These are phyloP conservation scores for Enteromius afrohamiltoni DNA, from an alignment of 2,797 vertebrate genomes.

Conservation along the genomic window DNA sequence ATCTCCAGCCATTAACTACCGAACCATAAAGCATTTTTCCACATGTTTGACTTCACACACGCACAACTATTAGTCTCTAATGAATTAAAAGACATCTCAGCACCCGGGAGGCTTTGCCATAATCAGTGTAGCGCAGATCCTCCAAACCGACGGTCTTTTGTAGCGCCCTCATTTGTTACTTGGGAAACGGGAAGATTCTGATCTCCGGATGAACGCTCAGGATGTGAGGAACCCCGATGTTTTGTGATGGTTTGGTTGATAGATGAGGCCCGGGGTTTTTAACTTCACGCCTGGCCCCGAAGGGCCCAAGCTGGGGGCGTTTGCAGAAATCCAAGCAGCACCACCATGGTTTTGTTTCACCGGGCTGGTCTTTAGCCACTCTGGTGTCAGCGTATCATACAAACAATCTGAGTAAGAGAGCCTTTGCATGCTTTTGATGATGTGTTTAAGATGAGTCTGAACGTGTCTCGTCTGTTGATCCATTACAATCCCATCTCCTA, in stretches of 20 bases:
- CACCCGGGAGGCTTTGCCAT: slow-evolving; percentile 36
- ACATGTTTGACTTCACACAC: slow-evolving; percentile 49
- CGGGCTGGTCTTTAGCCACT: slow-evolving; percentile 59
- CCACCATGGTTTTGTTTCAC: slow-evolving; percentile 77
- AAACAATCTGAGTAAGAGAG: slow-evolving; percentile 67
- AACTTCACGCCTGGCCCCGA: slow-evolving; percentile 69
- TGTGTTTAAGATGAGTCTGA: slow-evolving; percentile 69
- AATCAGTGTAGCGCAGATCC: slow-evolving; percentile 48
- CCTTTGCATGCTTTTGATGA: slow-evolving; percentile 67
- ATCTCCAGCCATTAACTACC: slow-evolving; percentile 39
- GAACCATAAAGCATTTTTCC: slow-evolving; percentile 51
- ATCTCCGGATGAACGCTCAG: slow-evolving; percentile 71
- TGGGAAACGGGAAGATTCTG: slow-evolving; percentile 64
- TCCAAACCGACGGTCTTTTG: slow-evolving; percentile 57
- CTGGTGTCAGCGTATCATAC: slow-evolving; percentile 65
- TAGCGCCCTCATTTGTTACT: slow-evolving; percentile 61
- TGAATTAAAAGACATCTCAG: slow-evolving; percentile 61
- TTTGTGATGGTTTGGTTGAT: slow-evolving; percentile 67
- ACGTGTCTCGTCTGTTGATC: slow-evolving; percentile 55
- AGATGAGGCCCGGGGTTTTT: slow-evolving; percentile 66
- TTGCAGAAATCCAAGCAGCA: slow-evolving; percentile 70
- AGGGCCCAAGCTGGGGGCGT: slow-evolving; percentile 65
- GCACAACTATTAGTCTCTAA: slow-evolving; percentile 56
- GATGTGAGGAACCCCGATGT: slow-evolving; percentile 74
- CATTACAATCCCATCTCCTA: slow-evolving; percentile 49